Conservation (phyloP, 2,888 invertebrate genomes). For the Crepidodera aurea region DNA sequence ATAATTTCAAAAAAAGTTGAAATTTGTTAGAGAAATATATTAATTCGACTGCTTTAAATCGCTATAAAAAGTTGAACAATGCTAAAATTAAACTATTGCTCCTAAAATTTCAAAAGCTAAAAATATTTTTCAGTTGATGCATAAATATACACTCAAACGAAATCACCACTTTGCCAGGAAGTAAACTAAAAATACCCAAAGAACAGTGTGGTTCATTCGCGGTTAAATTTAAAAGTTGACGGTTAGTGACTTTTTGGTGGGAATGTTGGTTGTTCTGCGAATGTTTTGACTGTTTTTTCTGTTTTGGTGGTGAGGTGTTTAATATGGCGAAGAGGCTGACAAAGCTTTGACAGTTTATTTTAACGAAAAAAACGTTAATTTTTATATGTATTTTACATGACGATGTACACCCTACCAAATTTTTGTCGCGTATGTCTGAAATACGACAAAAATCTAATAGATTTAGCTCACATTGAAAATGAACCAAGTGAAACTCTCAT, state of each 20-base stretch:
- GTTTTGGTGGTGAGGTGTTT: slow-evolving; percentile 46
- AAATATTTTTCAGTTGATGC: slow-evolving; percentile 2
- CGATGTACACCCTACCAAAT: slow-evolving; percentile 57
- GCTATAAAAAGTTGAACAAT: not conserved
- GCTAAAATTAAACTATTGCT: not conserved
- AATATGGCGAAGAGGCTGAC: slow-evolving; percentile 56
- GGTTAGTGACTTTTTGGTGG: slow-evolving; percentile 34
- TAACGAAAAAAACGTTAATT: slow-evolving; percentile 42
- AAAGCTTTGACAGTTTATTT: slow-evolving; percentile 53
- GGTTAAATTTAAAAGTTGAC: slow-evolving; percentile 45
- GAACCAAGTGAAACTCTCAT: slow-evolving; percentile 55
- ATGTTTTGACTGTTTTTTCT: slow-evolving; percentile 45
- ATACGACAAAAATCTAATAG: slow-evolving; percentile 56
- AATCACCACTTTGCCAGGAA: slow-evolving; percentile 21
- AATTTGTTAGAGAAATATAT: too few species aligned
- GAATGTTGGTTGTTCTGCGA: slow-evolving; percentile 41
- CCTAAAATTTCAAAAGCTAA: not conserved
- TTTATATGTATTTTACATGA: slow-evolving; percentile 46
- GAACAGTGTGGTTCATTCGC: slow-evolving; percentile 30
- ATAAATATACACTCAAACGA: not conserved
- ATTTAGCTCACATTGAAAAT: slow-evolving; percentile 56
- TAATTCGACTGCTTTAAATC: too few species aligned
- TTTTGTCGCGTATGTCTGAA: slow-evolving; percentile 59
- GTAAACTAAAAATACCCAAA: slow-evolving; percentile 31
- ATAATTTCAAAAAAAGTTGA: too few species aligned